Conservation (phyloP, 2,888 invertebrate species). For the Ectemnius cavifrons region DNA sequence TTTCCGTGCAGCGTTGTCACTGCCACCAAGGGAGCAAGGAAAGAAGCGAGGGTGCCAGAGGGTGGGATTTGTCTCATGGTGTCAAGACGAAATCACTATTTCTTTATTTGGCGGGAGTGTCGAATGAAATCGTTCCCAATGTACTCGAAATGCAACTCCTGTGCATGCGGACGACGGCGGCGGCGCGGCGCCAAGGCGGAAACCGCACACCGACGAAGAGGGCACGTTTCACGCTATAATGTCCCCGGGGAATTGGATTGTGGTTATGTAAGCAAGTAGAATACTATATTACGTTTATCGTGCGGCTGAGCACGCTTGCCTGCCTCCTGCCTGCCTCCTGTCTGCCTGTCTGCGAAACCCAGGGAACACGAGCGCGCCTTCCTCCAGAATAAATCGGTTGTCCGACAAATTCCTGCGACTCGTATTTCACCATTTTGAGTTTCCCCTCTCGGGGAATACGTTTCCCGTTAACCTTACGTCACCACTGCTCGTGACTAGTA, state of each 20-base stretch:
- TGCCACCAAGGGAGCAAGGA: conserved; percentile 7
- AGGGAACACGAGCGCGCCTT: neutral
- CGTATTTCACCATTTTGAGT: conserved; percentile 5
- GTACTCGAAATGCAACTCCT: conserved; percentile 15
- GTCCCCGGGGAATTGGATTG: conserved; percentile 38
- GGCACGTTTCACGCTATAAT: conserved; percentile 33
- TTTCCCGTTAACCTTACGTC: conserved; percentile 4
- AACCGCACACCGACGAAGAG: conserved; percentile 13
- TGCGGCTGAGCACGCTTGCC: neutral
- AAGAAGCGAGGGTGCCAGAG: conserved; percentile 14
- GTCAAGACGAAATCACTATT: conserved; percentile 40
- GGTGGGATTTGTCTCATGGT: conserved; percentile 56
- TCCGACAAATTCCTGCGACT: conserved; percentile 6
- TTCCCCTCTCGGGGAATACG: conserved; percentile 4
- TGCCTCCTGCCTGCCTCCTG: no score
- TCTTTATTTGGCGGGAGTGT: conserved; percentile 45
- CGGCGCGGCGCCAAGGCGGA: conserved; percentile 15
- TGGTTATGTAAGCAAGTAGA: conserved; percentile 26
- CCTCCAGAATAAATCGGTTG: neutral
- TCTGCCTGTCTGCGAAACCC: neutral
- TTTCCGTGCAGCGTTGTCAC: conserved; percentile 39
- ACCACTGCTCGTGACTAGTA: neutral
- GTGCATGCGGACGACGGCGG: conserved; percentile 1
- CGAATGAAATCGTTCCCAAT: conserved; percentile 35
- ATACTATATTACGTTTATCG: conserved; percentile 13